A percentile compares a stretch with the other conserved stretches of the same genome.
These are phyloP conservation scores for Chaetura pelagica DNA, from an alignment of 2,113 vertebrate species.

Conservation along the genomic window DNA sequence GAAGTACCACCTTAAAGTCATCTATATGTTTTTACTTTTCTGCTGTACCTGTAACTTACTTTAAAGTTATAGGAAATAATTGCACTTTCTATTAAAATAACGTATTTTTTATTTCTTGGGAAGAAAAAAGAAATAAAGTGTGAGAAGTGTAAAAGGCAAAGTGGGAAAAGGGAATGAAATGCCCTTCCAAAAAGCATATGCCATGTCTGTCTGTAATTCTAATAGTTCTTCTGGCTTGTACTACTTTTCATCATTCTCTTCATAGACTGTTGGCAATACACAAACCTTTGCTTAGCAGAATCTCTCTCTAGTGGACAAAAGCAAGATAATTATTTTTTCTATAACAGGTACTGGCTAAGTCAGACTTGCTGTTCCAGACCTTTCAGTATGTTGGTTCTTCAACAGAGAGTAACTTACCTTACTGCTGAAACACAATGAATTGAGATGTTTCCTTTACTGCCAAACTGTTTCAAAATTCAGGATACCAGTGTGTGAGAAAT, in stretches of 20 bases:
- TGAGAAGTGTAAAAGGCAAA: not conserved
- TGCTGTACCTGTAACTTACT: not conserved
- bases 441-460: not conserved
- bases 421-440: not conserved
- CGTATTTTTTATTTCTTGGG: not conserved
- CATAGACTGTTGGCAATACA: not conserved
- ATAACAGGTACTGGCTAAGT: not conserved
- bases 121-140: not conserved
- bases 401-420: not conserved
- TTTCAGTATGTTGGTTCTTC: not conserved
- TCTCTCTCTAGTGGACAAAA: not conserved
- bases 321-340: not conserved
- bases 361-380: not conserved
- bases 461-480: not conserved
- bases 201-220: not conserved
- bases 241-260: not conserved
- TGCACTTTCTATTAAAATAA: not conserved
- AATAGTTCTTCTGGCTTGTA: not conserved
- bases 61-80: not conserved
- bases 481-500: not conserved
- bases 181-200: not conserved
- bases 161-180: not conserved
- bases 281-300: not conserved
- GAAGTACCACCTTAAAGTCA: not conserved
- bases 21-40: not conserved